These are phyloP conservation scores for Cyprinella venusta DNA, from an alignment of 2,797 vertebrate species.

Conservation along the genomic window DNA sequence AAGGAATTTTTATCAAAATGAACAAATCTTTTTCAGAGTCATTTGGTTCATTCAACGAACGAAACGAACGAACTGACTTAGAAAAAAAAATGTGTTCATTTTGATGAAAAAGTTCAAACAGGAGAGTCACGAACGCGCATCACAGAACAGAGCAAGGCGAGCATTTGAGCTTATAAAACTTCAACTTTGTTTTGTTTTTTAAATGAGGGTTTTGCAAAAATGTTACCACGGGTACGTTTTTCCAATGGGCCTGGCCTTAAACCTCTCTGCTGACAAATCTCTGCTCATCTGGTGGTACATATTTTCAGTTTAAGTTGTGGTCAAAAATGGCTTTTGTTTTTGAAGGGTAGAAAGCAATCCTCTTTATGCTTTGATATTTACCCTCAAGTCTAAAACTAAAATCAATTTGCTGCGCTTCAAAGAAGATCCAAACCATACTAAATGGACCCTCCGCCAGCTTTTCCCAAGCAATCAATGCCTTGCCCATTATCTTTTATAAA, in stretches of 20 bases:
- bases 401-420: conserved; percentile 3
- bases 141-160: too few species aligned
- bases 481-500: conserved; percentile 38
- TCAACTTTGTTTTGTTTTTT: too few species aligned
- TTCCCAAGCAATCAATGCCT: conserved; percentile 36
- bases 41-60: too few species aligned
- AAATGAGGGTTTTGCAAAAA: too few species aligned
- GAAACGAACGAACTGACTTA: too few species aligned
- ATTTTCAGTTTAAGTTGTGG: conserved; percentile 16
- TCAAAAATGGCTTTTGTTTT: not conserved
- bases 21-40: too few species aligned
- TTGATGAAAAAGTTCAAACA: too few species aligned
- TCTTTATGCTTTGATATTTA: conserved; percentile 22
- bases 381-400: conserved; percentile 11
- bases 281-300: conserved; percentile 15
- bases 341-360: not conserved
- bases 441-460: conserved; percentile 14
- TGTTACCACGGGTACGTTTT: too few species aligned
- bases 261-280: conserved; percentile 15
- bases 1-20: too few species aligned
- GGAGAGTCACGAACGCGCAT: too few species aligned
- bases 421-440: conserved; percentile 22
- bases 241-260: not conserved
- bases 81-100: too few species aligned
- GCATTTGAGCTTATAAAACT: too few species aligned